phyloP scores from a whole-genome alignment of 64 coral and sea anemone species.

The Porites lutea region DNA sequence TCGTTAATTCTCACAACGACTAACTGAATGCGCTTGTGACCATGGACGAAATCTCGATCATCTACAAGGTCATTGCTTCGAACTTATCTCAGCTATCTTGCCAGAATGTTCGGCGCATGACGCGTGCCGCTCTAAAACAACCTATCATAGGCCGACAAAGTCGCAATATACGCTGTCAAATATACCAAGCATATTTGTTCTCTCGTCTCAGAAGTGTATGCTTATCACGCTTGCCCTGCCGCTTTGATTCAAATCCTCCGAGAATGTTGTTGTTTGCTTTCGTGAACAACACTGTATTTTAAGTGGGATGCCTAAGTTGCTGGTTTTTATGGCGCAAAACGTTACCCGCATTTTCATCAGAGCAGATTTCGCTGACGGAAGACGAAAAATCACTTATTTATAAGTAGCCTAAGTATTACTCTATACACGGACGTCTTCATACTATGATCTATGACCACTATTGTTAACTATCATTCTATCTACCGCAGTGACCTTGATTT shows the following conservation, averaged over 20 bases:
- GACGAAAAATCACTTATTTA: constrained; percentile 56
- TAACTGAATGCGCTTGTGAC: neutral
- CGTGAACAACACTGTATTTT: neutral
- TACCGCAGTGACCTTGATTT: constrained; percentile 17
- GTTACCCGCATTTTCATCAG: neutral
- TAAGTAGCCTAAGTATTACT: neutral
- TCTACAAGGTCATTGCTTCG: neutral
- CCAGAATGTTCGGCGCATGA: constrained; percentile 32
- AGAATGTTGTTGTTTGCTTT: neutral
- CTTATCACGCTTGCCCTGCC: neutral
- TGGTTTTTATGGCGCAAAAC: neutral
- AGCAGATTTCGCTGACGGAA: constrained; percentile 47
- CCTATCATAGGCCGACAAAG: constrained; percentile 20
- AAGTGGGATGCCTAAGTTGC: neutral
- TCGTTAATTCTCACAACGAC: neutral
- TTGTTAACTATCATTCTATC: constrained; percentile 59
- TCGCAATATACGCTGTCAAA: neutral
- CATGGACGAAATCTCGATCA: neutral
- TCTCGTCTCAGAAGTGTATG: neutral
- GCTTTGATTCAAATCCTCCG: neutral
- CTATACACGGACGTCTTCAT: constrained; percentile 14
- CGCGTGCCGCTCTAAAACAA: constrained; percentile 25
- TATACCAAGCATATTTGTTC: neutral
- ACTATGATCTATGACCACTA: neutral
- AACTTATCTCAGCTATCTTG: constrained; percentile 18